Evolutionary conservation across 2,113 vertebrate genomes (phyloP).

Genomic region (Promerops cafer): DNA sequence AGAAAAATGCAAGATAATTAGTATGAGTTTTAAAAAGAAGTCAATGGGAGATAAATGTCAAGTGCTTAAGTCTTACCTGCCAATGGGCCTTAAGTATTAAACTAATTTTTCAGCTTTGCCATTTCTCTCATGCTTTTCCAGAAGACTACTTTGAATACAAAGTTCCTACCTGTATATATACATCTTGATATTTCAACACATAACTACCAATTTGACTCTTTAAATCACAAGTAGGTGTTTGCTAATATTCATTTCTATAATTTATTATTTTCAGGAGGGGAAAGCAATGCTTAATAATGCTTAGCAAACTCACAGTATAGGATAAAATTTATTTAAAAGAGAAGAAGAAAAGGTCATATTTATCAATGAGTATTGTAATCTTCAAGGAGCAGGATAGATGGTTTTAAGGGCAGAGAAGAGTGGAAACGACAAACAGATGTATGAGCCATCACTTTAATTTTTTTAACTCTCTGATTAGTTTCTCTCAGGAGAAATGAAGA

Average conservation of each 20-base stretch:
- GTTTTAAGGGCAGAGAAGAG: neutral
- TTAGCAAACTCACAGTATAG: neutral
- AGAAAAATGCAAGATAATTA: neutral
- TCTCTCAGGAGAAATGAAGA: neutral
- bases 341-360: neutral
- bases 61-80: neutral
- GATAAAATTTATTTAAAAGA: neutral
- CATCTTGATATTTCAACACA: neutral
- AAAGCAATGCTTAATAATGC: neutral
- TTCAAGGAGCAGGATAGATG: neutral
- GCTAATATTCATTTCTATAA: neutral
- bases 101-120: neutral
- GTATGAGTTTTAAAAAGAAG: neutral
- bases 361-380: neutral
- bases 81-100: neutral
- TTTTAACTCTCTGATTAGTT: neutral
- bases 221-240: neutral
- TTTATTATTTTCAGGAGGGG: neutral
- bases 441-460: neutral
- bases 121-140: neutral
- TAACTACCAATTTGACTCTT: neutral
- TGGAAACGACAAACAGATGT: neutral
- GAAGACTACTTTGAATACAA: neutral
- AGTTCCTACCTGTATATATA: neutral
- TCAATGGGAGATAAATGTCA: neutral